Evolutionary conservation across 1,140 invertebrate species (phyloP).

Genomic region (Lepidotrigona ventralis): DNA sequence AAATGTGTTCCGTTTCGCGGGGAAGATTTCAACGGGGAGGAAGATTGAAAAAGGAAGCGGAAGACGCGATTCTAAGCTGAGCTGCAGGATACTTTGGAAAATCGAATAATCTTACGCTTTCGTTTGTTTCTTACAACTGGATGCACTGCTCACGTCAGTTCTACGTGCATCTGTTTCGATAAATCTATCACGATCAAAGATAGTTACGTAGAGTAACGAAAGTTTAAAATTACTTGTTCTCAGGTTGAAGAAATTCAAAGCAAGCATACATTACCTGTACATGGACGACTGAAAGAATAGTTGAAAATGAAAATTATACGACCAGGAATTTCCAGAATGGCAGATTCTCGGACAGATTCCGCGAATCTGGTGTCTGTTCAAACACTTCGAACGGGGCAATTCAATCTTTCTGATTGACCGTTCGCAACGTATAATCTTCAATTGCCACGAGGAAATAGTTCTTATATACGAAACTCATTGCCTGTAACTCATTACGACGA

Average conservation of each 20-base stretch:
- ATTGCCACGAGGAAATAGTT: background rate
- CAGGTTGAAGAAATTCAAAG: background rate
- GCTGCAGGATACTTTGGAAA: background rate
- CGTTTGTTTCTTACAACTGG: background rate
- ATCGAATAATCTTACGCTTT: background rate
- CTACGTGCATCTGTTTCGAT: too few relatives aligned
- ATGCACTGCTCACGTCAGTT: too few relatives aligned
- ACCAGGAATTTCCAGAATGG: background rate
- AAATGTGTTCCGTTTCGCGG: background rate
- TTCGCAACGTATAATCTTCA: background rate
- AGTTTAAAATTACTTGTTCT: too few relatives aligned
- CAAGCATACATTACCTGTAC: background rate
- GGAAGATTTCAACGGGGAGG: background rate
- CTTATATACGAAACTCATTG: background rate
- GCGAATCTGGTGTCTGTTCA: background rate
- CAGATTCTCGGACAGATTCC: background rate
- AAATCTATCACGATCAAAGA: too few relatives aligned
- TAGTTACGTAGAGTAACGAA: too few relatives aligned
- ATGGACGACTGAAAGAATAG: background rate
- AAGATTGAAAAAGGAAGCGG: background rate
- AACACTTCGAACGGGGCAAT: background rate
- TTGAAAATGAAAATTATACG: background rate
- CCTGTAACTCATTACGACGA: background rate
- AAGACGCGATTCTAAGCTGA: background rate
- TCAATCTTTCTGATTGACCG: background rate